Base-by-base conservation (phyloP, 2,113 vertebrate species). In the Nyctibius bracteatus region DNA sequence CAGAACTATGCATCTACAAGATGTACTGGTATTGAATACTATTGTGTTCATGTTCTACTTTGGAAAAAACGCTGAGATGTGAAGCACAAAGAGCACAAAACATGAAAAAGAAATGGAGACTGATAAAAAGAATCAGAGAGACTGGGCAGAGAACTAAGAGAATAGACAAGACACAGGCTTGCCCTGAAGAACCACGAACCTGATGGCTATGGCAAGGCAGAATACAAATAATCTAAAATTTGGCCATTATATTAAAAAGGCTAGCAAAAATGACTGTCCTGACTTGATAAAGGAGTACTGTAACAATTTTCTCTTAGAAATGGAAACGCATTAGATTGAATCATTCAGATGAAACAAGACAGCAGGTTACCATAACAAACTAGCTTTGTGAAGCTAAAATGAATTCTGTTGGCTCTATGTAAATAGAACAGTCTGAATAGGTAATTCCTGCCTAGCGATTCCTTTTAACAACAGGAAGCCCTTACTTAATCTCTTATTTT, bases 261-360 rank as follows among this genome's bases (percentile, higher is more conserved):
- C 33, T 65, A 74, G 77, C 65, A 92, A 92, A 93, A 91, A 68
- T 10, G 0, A 92, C 70, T 91, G 65, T 59, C 37, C 44, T 87
- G 61, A 52, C 49, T 92, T 52, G 52, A 92, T 73, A 93, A 92
- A 95, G 86, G 18, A 75, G 22, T 28, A 75, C 51, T 63, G 44
- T 52, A 86, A 95, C 6, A 3, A 80, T 85, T 88, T 92, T 74
- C 84, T 81, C 25, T 54, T 55, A 49, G 43, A 89, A 75, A 86
- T 72, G 54, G 77, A 75, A 96, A 82, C 31, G 81, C 31, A 73
- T 85, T 87, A 85, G 82, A 21, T 68, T 94, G 65, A 92, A 74
- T 81, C 79, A 80, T 20, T 92, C 79, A 86, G 63, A 96, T 58
- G 67, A 93, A 96, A 93, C 66, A 95, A 92, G 88, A 89, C 81